Conservation (phyloP, 2,888 invertebrate genomes). For the Cantharis lateralis region DNA sequence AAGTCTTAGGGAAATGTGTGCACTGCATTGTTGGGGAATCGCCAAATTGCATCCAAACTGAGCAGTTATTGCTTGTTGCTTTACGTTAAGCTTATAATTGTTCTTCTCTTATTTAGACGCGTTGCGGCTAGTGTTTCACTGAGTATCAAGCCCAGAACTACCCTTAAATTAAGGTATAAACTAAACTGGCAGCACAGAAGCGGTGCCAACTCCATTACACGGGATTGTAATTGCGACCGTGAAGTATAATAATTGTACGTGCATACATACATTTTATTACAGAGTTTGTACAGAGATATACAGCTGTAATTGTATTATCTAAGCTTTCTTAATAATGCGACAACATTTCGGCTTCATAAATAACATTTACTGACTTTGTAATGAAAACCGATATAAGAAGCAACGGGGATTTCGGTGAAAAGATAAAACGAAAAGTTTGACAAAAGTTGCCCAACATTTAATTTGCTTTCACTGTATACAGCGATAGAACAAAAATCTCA, state of each 20-base stretch:
- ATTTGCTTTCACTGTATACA: background rate
- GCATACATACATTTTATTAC: slow-evolving; percentile 24
- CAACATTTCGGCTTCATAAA: background rate
- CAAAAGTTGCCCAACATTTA: background rate
- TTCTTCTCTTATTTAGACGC: slow-evolving; percentile 26
- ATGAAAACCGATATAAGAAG: background rate
- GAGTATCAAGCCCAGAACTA: slow-evolving; percentile 18
- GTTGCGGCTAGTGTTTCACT: slow-evolving; percentile 13
- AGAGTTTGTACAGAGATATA: slow-evolving; percentile 19
- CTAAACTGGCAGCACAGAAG: slow-evolving; percentile 26
- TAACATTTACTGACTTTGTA: background rate
- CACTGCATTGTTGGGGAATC: slow-evolving; percentile 13
- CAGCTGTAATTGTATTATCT: slow-evolving; percentile 16
- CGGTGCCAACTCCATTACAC: slow-evolving; percentile 36
- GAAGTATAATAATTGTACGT: slow-evolving; percentile 31
- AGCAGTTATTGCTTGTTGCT: slow-evolving; percentile 28
- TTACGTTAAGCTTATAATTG: slow-evolving; percentile 27
- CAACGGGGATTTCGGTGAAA: background rate
- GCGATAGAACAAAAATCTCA: background rate
- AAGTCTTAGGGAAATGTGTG: background rate
- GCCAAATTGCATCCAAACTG: slow-evolving; percentile 14
- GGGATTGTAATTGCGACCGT: slow-evolving; percentile 33
- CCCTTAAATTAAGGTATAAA: slow-evolving; percentile 29
- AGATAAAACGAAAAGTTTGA: background rate
- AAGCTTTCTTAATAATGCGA: background rate